Percentiles rank a stretch among this genome's conserved stretches.
These are phyloP conservation scores for Gymnoscopelus microlampas DNA, from an alignment of 2,797 vertebrate genomes.

Conservation along the genomic window DNA sequence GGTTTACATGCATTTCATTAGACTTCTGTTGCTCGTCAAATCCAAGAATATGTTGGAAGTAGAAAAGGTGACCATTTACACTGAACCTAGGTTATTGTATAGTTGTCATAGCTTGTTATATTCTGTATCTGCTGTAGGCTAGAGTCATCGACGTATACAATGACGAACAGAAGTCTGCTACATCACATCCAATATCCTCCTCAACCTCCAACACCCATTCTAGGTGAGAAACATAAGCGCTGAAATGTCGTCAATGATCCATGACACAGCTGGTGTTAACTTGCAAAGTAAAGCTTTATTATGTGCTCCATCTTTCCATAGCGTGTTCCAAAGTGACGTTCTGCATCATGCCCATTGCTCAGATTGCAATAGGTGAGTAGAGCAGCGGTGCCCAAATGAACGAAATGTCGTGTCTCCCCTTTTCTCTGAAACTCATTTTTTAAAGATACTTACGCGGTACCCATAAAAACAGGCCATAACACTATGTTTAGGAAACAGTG, in stretches of 20 bases:
- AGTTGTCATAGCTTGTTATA: neutral
- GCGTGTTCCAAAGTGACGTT: slow-evolving; percentile 48
- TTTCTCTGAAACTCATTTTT: no score
- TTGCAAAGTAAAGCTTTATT: neutral
- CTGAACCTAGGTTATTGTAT: neutral
- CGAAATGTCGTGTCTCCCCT: neutral
- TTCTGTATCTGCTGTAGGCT: slow-evolving; percentile 21
- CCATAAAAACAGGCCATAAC: no score
- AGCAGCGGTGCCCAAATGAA: no score
- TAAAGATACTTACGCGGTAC: no score
- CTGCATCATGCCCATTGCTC: slow-evolving; percentile 59
- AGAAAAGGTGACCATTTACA: no score
- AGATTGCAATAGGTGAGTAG: slow-evolving; percentile 77
- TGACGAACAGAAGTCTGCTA: slow-evolving; percentile 26
- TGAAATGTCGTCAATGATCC: neutral
- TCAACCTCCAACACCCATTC: neutral
- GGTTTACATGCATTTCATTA: no score
- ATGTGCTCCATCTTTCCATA: slow-evolving; percentile 36
- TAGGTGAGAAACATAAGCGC: slow-evolving; percentile 48
- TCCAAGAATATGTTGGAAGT: no score
- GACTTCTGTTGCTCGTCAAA: no score
- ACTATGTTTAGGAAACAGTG: no score
- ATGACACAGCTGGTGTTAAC: no score
- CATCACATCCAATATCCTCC: slow-evolving; percentile 20
- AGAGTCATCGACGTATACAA: slow-evolving; percentile 3